Evolutionary conservation across 1,140 invertebrate genomes (phyloP).

Genomic region (Sycophila sp.): DNA sequence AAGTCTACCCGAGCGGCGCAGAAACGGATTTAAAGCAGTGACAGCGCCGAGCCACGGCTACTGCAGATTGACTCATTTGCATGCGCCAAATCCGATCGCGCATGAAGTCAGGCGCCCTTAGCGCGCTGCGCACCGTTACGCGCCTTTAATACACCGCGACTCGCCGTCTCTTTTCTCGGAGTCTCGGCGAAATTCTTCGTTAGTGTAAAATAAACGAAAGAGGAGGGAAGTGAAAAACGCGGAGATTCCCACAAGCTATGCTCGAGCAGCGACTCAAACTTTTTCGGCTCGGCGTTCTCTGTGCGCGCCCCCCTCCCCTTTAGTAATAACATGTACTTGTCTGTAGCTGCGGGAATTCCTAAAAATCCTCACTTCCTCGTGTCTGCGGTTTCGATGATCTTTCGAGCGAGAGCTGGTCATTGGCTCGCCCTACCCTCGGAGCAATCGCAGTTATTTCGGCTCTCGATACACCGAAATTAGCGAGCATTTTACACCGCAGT

Average conservation of each 20-base stretch:
- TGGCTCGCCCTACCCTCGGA: not conserved
- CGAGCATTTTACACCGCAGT: not conserved
- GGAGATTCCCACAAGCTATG: not conserved
- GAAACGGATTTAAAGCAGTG: too few species aligned
- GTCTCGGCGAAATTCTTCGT: not conserved
- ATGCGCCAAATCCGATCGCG: not conserved
- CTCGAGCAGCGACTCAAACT: not conserved
- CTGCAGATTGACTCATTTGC: not conserved
- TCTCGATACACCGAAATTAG: not conserved
- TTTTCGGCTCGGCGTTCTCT: not conserved
- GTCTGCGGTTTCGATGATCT: not conserved
- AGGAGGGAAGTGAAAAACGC: not conserved
- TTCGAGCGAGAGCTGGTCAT: not conserved
- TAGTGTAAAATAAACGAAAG: not conserved
- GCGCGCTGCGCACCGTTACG: not conserved
- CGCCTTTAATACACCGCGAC: not conserved
- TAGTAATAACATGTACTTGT: constrained; percentile 12
- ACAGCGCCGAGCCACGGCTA: too few species aligned
- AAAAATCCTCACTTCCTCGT: not conserved
- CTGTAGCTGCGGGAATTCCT: not conserved
- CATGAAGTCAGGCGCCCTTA: not conserved
- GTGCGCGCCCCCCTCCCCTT: not conserved
- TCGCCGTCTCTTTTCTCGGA: not conserved
- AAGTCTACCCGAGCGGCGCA: too few species aligned
- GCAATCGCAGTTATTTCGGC: not conserved